Conservation (phyloP, 2,888 invertebrate genomes). For the Phasia obesa region DNA sequence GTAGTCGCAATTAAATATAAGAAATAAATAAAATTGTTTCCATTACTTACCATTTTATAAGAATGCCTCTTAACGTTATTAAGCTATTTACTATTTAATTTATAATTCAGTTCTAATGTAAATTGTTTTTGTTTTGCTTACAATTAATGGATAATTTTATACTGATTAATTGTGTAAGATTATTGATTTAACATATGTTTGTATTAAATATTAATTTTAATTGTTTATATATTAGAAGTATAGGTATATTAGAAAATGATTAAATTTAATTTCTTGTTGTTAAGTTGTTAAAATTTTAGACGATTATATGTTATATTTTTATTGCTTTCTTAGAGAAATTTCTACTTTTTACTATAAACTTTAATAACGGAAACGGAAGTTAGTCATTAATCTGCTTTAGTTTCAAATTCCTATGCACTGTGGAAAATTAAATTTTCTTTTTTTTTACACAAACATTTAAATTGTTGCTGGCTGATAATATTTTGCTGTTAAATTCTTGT, state of each 20-base stretch:
- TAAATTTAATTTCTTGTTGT: too few relatives aligned
- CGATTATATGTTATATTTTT: not conserved
- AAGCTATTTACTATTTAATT: slow-evolving; percentile 26
- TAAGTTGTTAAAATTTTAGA: too few relatives aligned
- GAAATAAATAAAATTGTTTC: not conserved
- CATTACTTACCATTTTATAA: slow-evolving; percentile 37
- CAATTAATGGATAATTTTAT: not conserved
- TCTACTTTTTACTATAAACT: not conserved
- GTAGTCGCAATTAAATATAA: not conserved
- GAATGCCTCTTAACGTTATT: slow-evolving; percentile 14
- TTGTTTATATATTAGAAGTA: too few relatives aligned
- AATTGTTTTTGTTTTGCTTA: not conserved
- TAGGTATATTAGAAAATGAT: too few relatives aligned
- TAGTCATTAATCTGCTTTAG: slow-evolving; percentile 23
- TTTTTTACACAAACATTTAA: slow-evolving; percentile 16
- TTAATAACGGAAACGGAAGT: slow-evolving; percentile 59
- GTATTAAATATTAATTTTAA: not conserved
- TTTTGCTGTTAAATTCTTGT: not conserved
- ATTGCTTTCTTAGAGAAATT: not conserved
- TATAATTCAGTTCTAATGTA: not conserved
- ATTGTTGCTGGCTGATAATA: slow-evolving; percentile 9
- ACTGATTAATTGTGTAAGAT: slow-evolving; percentile 13
- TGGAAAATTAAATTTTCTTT: slow-evolving; percentile 7
- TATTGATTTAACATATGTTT: slow-evolving; percentile 31
- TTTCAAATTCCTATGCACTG: too few relatives aligned